Evolutionary conservation across 2,888 invertebrate species (phyloP), one percentile per base, ranked within the genome.

Genomic region (Acleris sparsana): DNA sequence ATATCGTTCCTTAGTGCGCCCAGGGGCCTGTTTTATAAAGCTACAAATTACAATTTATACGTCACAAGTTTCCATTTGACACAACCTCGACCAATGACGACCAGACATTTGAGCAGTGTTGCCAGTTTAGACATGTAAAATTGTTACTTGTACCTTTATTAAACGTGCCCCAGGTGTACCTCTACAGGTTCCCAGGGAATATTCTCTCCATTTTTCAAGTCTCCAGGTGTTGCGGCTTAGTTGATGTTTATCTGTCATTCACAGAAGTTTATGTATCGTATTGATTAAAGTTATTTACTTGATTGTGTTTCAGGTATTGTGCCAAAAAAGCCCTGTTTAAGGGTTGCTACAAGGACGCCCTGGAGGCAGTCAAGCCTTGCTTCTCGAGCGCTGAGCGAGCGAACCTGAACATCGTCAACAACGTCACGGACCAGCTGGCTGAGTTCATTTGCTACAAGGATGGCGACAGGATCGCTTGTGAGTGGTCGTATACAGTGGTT

Each of bases 401-500:
- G 2, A 94, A 94, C 62, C 92, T 95, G 56, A 93, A 94, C 68
- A 93, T 94, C 0, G 82, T 95, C 0, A 87, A 94, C 77, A 95
- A 96, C 72, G 94, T 96, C 46, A 93, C 96, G 0, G 93, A 95
- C 46, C 95, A 95, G 70, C 86, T 97, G 0, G 88, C 95, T 0
- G 94, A 95, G 71, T 97, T 97, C 79, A 89, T 96, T 25, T 97
- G 97, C 79, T 95, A 93, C 76, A 96, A 97, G 75, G 96, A 96
- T 73, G 97, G 97, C 9, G 97, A 97, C 80, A 94, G 97, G 73
- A 95, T 97, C 75, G 97, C 97, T 0, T 88, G 96, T 96, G 83
- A 93, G 95, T 93, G 29, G 13, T 29, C 6, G 44, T 5, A 44
- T 16, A 43, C 16, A 7, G 16, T 43, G 5, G 5, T 25, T 25